Percentiles rank a stretch among this genome's conserved stretches.
Evolutionary conservation across 2,797 vertebrate genomes (phyloP).

Genomic region (Mionectes olivaceus): DNA sequence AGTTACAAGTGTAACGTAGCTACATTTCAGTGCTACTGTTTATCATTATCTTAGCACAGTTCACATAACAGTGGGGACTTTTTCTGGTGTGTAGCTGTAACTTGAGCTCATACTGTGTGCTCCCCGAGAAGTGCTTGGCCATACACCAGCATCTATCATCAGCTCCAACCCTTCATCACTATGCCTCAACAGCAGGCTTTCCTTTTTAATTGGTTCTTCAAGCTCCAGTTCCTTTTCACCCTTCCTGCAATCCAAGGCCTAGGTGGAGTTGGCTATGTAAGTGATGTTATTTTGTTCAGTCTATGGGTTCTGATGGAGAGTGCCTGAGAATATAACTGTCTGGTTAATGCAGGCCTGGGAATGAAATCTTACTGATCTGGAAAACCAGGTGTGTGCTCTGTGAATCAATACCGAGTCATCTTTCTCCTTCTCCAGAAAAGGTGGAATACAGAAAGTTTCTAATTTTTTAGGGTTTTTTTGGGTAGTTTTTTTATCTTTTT

Average conservation of each 20-base stretch:
- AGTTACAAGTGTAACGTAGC: not conserved
- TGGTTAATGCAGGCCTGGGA: not conserved
- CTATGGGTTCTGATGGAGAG: not conserved
- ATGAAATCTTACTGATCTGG: not conserved
- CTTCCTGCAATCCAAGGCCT: not conserved
- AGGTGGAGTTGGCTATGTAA: not conserved
- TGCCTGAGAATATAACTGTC: not conserved
- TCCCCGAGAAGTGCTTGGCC: not conserved
- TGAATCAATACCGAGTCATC: not conserved
- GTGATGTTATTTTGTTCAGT: not conserved
- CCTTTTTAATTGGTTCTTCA: not conserved
- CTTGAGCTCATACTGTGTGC: not conserved
- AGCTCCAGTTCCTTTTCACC: not conserved
- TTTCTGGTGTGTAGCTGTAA: not conserved
- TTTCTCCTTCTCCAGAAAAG: not conserved
- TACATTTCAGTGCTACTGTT: not conserved
- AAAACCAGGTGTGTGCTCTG: accelerated
- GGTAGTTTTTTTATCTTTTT: too few relatives aligned
- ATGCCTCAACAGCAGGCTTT: not conserved
- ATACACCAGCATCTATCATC: not conserved
- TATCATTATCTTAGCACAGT: not conserved
- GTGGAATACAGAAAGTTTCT: not conserved
- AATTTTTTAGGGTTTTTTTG: not conserved
- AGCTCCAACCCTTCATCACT: not conserved
- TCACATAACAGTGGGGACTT: not conserved